Evolutionary conservation across 2,888 invertebrate species (phyloP).

Genomic region (Entomobrya multifasciata): DNA sequence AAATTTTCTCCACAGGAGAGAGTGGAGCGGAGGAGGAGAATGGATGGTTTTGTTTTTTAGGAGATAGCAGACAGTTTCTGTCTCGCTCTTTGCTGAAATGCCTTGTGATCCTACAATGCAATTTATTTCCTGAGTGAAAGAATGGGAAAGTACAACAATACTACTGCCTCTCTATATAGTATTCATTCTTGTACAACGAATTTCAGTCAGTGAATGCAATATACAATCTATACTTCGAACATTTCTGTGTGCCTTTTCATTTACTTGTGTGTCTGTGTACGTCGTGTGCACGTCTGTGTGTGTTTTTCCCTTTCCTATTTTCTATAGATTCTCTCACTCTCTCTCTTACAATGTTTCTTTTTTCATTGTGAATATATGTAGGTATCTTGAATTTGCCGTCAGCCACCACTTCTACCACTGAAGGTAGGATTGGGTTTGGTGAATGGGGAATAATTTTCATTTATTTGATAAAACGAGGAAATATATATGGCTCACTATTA

Average conservation of each 20-base stretch:
- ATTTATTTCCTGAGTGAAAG: background rate
- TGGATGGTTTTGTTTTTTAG: background rate
- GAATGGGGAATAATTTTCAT: constrained; percentile 33
- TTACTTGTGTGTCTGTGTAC: background rate
- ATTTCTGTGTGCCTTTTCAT: too few relatives aligned
- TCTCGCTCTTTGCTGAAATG: too few relatives aligned
- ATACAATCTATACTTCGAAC: background rate
- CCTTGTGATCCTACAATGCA: constrained; percentile 4
- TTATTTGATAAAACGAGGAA: background rate
- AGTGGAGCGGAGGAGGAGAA: background rate
- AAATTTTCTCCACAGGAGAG: background rate
- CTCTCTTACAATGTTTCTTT: background rate
- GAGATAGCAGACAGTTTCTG: too few relatives aligned
- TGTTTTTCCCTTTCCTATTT: background rate
- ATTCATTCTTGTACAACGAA: background rate
- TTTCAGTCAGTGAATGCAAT: background rate
- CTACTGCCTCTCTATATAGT: background rate
- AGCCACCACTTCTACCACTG: background rate
- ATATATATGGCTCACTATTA: background rate
- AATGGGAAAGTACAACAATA: background rate
- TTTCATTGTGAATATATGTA: background rate
- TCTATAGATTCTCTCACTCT: background rate
- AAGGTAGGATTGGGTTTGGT: background rate
- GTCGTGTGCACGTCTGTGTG: background rate
- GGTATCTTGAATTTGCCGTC: background rate